These are phyloP conservation scores for Fukomys damarensis DNA, from an alignment of 2,113 vertebrate genomes.

Conservation along the genomic window DNA sequence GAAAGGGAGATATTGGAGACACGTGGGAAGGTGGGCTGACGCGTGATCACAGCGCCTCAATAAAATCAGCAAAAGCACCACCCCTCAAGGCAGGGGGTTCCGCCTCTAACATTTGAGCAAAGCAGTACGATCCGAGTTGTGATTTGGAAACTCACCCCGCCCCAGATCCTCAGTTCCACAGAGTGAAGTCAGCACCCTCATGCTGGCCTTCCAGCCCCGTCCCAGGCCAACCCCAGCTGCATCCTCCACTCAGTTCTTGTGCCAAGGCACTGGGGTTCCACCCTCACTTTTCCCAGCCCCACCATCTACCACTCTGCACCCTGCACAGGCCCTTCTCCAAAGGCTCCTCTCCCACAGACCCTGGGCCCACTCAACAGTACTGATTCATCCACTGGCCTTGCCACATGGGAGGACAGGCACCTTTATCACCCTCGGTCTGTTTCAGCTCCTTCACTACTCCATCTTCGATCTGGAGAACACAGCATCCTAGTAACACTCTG, in stretches of 20 bases:
- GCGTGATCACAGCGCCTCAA: neutral
- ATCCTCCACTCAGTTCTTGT: neutral
- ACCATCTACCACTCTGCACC: neutral
- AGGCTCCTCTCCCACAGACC: neutral
- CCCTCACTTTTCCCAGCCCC: neutral
- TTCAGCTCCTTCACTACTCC: neutral
- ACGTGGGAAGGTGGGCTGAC: neutral
- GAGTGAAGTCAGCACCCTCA: neutral
- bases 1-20: neutral
- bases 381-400: neutral
- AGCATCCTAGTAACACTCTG: neutral
- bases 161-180: neutral
- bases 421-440: neutral
- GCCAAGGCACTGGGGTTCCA: neutral
- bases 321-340: neutral
- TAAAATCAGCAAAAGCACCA: neutral
- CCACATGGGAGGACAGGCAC: neutral
- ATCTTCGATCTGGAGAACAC: neutral
- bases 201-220: neutral
- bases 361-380: neutral
- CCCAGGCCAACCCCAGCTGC: neutral
- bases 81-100: neutral
- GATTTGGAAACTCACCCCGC: neutral
- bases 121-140: neutral
- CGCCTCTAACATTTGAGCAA: neutral